phyloP scores from a whole-genome alignment of 2,888 invertebrate genomes.

The Prosopocoilus inquinatus region DNA sequence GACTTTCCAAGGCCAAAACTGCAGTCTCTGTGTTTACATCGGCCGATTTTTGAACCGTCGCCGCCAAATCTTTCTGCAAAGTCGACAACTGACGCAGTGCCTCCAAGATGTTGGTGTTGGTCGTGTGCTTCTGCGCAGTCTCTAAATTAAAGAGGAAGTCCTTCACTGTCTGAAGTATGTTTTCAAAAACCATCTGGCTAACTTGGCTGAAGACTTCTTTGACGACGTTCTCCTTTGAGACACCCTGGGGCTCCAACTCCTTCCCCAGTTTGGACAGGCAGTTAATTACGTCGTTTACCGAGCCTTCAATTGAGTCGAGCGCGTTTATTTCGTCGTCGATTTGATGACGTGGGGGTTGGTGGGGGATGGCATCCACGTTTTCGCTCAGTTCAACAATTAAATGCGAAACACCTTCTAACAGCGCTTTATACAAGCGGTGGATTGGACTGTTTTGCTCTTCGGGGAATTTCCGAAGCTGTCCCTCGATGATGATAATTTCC shows the following conservation, averaged over 20 bases:
- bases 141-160: conserved; percentile 46
- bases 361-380: conserved; percentile 51
- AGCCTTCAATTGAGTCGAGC: conserved; percentile 38
- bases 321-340: conserved; percentile 28
- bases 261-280: conserved; percentile 41
- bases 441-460: conserved; percentile 39
- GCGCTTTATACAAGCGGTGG: conserved; percentile 53
- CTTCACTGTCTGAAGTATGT: conserved; percentile 43
- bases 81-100: conserved; percentile 42
- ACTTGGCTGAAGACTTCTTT: conserved; percentile 48
- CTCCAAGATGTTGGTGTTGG: conserved; percentile 41
- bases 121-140: conserved; percentile 38
- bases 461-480: conserved; percentile 41
- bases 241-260: conserved; percentile 27
- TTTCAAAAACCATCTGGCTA: conserved; percentile 44
- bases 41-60: conserved; percentile 37
- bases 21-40: conserved; percentile 40
- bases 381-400: conserved; percentile 63
- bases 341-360: conserved; percentile 26
- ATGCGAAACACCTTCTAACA: conserved; percentile 63
- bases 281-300: conserved; percentile 42
- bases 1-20: conserved; percentile 52
- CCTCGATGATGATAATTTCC: conserved; percentile 41
- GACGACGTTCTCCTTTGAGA: conserved; percentile 38
- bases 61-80: conserved; percentile 45